These are phyloP conservation scores for Gnathonemus longibarbis DNA, from an alignment of 2,113 vertebrate species.

Conservation along the genomic window DNA sequence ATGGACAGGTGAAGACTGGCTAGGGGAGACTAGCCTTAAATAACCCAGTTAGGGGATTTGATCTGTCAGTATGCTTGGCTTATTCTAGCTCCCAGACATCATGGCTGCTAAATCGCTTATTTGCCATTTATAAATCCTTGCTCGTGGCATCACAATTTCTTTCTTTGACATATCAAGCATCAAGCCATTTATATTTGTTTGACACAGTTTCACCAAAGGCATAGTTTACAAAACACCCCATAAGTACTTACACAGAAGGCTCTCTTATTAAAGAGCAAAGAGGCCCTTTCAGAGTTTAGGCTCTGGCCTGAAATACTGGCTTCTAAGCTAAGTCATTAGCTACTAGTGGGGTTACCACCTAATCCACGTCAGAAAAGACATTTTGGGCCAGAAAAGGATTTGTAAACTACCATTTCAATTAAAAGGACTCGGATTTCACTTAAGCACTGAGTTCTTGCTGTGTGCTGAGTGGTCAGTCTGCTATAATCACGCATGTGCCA, in stretches of 20 bases:
- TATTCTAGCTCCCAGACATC: neutral
- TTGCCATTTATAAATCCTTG: neutral
- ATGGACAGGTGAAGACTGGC: neutral
- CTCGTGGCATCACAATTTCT: neutral
- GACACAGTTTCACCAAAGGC: neutral
- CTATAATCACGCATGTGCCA: neutral
- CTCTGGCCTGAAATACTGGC: neutral
- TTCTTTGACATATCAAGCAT: neutral
- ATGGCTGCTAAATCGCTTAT: conserved; percentile 13
- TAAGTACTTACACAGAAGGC: neutral
- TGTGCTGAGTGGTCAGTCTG: neutral
- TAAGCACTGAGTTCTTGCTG: neutral
- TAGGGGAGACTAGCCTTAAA: neutral
- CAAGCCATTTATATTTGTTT: neutral
- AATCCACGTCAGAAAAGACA: neutral
- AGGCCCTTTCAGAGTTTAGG: neutral
- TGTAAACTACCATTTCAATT: neutral
- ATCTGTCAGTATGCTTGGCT: neutral
- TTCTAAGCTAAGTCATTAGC: neutral
- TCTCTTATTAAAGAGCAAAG: neutral
- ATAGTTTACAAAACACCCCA: neutral
- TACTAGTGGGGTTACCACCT: neutral
- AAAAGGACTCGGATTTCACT: neutral
- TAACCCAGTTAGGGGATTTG: neutral
- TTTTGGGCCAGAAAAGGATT: neutral